Percentiles rank a stretch among this genome's conserved stretches.
Evolutionary conservation across 2,888 invertebrate genomes (phyloP).

Genomic region (Temnothorax ravouxi): DNA sequence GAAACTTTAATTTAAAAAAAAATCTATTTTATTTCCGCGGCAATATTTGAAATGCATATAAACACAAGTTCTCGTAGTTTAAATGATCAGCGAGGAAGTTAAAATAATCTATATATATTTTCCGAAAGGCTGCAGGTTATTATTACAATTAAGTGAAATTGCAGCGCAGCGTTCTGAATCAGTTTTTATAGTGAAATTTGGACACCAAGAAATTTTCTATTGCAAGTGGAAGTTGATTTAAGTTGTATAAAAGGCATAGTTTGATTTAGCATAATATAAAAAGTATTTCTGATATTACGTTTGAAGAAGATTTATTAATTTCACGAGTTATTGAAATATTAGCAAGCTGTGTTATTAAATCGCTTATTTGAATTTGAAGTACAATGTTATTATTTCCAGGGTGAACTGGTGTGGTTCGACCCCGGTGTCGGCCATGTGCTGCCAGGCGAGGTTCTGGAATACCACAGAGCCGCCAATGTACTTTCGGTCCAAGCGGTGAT

Average conservation of each 20-base stretch:
- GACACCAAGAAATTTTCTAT: neutral
- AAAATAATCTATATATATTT: neutral
- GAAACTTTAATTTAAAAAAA: neutral
- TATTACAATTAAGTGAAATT: neutral
- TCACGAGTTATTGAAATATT: neutral
- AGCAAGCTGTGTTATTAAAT: neutral
- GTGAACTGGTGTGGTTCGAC: slow-evolving; percentile 98
- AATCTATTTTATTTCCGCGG: neutral
- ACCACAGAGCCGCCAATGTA: slow-evolving; percentile 95
- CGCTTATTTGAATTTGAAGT: neutral
- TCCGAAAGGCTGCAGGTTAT: neutral
- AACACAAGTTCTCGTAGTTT: neutral
- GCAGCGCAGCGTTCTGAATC: neutral
- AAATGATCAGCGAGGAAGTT: neutral
- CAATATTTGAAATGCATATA: neutral
- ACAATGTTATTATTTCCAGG: slow-evolving; percentile 84
- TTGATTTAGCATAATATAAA: neutral
- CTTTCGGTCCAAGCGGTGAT: slow-evolving; percentile 96
- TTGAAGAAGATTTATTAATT: neutral
- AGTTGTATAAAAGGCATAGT: neutral
- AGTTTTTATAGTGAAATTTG: neutral
- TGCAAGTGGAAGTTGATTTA: neutral
- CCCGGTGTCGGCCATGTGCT: slow-evolving; percentile 96
- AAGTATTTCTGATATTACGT: neutral
- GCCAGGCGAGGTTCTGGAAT: slow-evolving; percentile 96